Conservation (phyloP, 2,888 invertebrate species). For the Nephrotoma flavescens region DNA sequence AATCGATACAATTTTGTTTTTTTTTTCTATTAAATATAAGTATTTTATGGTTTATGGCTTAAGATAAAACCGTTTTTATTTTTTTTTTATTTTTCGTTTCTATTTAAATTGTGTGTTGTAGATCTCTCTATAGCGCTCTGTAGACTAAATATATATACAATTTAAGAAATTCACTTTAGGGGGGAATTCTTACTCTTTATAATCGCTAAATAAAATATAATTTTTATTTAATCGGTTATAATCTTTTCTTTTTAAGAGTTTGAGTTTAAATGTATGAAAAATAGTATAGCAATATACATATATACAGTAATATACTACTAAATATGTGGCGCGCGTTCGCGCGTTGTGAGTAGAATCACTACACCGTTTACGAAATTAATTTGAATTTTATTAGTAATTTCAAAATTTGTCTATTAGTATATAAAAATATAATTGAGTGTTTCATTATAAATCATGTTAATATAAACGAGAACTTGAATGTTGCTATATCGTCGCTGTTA, state of each 20-base stretch:
- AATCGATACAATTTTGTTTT: background rate
- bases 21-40: background rate
- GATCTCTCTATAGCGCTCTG: background rate
- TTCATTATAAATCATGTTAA: background rate
- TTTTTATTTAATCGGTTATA: background rate
- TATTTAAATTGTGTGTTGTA: background rate
- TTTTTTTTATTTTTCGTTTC: background rate
- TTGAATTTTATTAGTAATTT: background rate
- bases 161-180: background rate
- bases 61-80: background rate
- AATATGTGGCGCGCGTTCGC: background rate
- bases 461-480: background rate
- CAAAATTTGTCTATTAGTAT: background rate
- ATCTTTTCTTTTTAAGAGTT: background rate
- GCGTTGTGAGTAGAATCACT: background rate
- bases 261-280: background rate
- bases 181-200: background rate
- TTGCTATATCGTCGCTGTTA: background rate
- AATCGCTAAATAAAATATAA: background rate
- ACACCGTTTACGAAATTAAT: background rate
- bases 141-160: background rate
- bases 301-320: background rate
- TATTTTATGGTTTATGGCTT: background rate
- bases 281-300: background rate
- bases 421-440: background rate